Evolutionary conservation across 2,797 vertebrate species (phyloP), one percentile per base, ranked within the genome.

Genomic region (Phrynocephalus vlangalii): DNA sequence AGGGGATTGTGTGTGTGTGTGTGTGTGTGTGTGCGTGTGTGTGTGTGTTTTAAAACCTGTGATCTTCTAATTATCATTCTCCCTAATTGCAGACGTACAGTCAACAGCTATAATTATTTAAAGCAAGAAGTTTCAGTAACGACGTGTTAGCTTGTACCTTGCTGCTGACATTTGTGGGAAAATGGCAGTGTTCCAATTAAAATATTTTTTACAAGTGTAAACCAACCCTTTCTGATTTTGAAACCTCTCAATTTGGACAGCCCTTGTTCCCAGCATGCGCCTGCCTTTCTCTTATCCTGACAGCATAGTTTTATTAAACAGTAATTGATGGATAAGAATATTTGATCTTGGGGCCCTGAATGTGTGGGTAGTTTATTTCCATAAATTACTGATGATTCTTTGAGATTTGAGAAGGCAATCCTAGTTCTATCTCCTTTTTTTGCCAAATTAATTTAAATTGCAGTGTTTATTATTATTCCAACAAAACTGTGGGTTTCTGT

Each of bases 101-200:
- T 84, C 33, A 30, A 50, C 82, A 84, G 38, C 11, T 87, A 66
- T 48, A 28, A 56, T 78, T 56, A 70, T 83, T 67, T 82, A 38
- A 75, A 87, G 33, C 81, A 60, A 90, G 91, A 83, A 88, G 90
- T 91, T 68, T 93, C 87, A 92, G 87, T 77, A 90, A 85, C 85
- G 86, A 91, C 87, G 90, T 91, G 91, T 76, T 91, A 95, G 93
- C 91, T 89, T 86, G 63, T 86, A 85, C 88, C 85, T 86, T 84
- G 92, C 92, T 94, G 87, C 93, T 94, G 88, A 50, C 88, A 90
- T 92, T 28, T 88, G 73, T 33, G 26, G 92, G 94, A 93, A 96
- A 96, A 95, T 94, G 95, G 94, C 94, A 95, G 82, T 68, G 78
- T 95, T 94, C 93, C 95, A 96, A 97, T 96, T 96, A 44, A 95